Base-by-base conservation (phyloP, 2,888 invertebrate species). In the Dysmachus trigonus region DNA sequence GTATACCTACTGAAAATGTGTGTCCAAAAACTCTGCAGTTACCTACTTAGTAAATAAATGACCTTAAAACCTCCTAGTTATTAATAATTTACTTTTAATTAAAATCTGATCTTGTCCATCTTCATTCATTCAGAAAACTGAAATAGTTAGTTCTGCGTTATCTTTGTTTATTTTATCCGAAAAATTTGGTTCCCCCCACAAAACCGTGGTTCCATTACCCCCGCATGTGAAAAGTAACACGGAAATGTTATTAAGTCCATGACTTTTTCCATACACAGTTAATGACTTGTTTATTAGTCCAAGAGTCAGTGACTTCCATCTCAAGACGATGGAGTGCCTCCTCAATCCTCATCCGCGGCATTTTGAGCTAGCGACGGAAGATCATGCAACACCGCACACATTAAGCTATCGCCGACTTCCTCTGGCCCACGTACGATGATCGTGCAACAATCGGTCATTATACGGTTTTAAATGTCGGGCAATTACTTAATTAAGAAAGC, bases 401-500 rank as follows among this genome's bases (percentile, higher is more conserved):
- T 81, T 81, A 81, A 81, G 53, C 81, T 53, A 81, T 53, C 81
- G 53, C 33, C 81, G 81, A 81, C 81, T 81, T 77, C 81, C 62
- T 81, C 27, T 30, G 31, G 18, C 81, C 81, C 81, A 81, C 81
- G 81, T 53, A 81, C 10, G 51, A 81, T 30, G 33, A 81, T 53
- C 53, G 27, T 31, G 27, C 47, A 81, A 81, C 81, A 81, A 81
- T 81, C 53, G 81, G 81, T 81, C 81, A 33, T 81, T 81, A 81
- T 81, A 53, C 81, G 33, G 81, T 81, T 81, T 81, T 81, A 81
- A 81, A 81, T 53, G 53, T 81, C 81, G 81, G 81, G 53, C 81
- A 81, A 81, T 81, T 81, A 81, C 81, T 81, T 81, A 81, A 81
- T 81, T 81, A 81, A 81, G 81, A 81, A 81, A 81, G 81, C 81